A percentile compares a stretch with the other conserved stretches of the same genome.
These are phyloP conservation scores for Nothobranchius kuhntae DNA, from an alignment of 2,113 vertebrate species.

Conservation along the genomic window DNA sequence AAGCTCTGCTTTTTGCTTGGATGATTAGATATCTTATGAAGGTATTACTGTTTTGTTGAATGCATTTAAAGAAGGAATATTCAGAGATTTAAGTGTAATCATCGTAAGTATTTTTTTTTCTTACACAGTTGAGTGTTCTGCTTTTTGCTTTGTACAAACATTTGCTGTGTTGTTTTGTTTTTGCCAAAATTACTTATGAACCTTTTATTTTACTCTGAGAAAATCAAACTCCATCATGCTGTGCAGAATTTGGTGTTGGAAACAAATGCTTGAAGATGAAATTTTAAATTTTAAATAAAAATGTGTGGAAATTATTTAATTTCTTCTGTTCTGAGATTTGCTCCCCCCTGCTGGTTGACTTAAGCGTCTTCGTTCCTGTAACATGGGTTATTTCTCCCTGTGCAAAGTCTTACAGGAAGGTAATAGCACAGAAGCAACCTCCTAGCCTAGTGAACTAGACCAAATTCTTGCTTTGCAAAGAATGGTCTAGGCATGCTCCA, in stretches of 20 bases:
- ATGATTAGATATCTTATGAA: background rate
- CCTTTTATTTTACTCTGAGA: constrained; percentile 27
- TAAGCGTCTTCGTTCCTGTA: too few species aligned
- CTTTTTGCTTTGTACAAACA: constrained; percentile 42
- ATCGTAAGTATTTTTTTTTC: constrained; percentile 6
- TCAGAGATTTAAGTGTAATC: background rate
- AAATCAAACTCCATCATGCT: constrained; percentile 10
- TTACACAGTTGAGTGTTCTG: constrained; percentile 13
- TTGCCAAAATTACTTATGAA: constrained; percentile 46
- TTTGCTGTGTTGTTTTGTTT: constrained; percentile 16
- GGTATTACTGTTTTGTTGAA: background rate
- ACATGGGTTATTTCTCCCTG: too few species aligned
- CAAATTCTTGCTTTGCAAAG: too few species aligned
- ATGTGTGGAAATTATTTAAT: background rate
- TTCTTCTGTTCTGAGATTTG: background rate
- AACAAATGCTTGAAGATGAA: constrained; percentile 51
- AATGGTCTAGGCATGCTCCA: too few species aligned
- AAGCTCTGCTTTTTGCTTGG: background rate
- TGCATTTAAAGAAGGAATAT: constrained; percentile 6
- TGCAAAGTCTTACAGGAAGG: too few species aligned
- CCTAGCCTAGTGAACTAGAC: too few species aligned
- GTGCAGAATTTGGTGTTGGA: constrained; percentile 36
- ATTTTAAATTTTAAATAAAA: constrained; percentile 66
- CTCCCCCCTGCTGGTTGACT: too few species aligned
- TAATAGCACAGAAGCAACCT: too few species aligned